These are phyloP conservation scores for Antheraea assamensis DNA, from an alignment of 2,888 invertebrate species.

Conservation along the genomic window DNA sequence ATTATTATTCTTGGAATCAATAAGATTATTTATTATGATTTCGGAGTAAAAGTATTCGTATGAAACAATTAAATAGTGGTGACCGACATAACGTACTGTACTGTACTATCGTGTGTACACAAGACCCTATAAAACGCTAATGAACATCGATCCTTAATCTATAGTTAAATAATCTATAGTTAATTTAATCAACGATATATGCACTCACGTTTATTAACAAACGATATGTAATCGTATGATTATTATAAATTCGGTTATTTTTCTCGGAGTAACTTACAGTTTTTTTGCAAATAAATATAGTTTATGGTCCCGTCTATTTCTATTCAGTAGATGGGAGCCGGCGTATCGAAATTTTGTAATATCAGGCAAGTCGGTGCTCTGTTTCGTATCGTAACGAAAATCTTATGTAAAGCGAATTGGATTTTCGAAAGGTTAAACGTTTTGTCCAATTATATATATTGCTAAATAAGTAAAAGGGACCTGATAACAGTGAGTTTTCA, in stretches of 20 bases:
- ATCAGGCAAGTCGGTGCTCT: slow-evolving; percentile 12
- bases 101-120: background rate
- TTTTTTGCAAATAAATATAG: slow-evolving; percentile 37
- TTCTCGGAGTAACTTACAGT: slow-evolving; percentile 40
- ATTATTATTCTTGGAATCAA: too few species aligned
- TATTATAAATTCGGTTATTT: slow-evolving; percentile 52
- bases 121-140: slow-evolving; percentile 27
- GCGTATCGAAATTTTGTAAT: slow-evolving; percentile 23
- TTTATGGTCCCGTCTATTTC: slow-evolving; percentile 37
- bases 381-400: slow-evolving; percentile 35
- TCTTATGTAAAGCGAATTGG: slow-evolving; percentile 43
- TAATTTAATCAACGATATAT: slow-evolving; percentile 34
- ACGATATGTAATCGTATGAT: slow-evolving; percentile 38
- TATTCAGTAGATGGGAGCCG: slow-evolving; percentile 32
- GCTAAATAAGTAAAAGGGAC: slow-evolving; percentile 44
- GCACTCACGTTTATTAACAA: slow-evolving; percentile 29
- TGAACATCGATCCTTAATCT: slow-evolving; percentile 33
- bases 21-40: too few species aligned
- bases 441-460: slow-evolving; percentile 54
- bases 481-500: slow-evolving; percentile 33
- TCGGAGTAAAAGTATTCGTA: too few species aligned
- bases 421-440: slow-evolving; percentile 48
- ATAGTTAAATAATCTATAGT: slow-evolving; percentile 37
- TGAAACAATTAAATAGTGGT: background rate
- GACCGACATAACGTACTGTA: background rate